A percentile compares a stretch with the other conserved stretches of the same genome.
Evolutionary conservation across 2,113 vertebrate genomes (phyloP).

Genomic region (Deroptyus accipitrinus): DNA sequence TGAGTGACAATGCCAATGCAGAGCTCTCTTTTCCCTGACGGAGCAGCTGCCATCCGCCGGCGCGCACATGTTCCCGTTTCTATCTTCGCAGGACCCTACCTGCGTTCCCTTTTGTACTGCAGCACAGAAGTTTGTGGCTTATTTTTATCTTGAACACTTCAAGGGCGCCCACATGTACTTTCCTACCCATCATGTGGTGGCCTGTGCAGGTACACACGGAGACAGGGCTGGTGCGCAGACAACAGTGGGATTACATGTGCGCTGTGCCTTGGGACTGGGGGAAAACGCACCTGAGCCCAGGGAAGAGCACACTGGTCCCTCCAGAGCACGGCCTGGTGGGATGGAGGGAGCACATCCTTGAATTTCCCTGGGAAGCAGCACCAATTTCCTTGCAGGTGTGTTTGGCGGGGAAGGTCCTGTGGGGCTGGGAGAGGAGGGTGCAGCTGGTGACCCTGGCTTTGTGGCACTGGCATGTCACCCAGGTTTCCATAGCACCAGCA

Average conservation of each 20-base stretch:
- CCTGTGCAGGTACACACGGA: fast-evolving
- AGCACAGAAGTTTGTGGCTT: background rate
- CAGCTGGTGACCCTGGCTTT: slow-evolving; percentile 35
- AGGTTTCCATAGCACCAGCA: slow-evolving; percentile 66
- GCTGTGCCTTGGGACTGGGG: background rate
- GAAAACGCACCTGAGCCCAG: background rate
- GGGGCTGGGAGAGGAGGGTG: background rate
- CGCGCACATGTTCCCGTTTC: fast-evolving
- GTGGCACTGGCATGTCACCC: slow-evolving; percentile 26
- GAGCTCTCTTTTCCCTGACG: background rate
- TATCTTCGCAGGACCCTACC: background rate
- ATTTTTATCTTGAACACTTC: background rate
- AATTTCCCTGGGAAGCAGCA: background rate
- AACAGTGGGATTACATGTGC: fast-evolving
- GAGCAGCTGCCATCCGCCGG: fast-evolving
- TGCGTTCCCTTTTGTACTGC: background rate
- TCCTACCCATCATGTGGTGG: background rate
- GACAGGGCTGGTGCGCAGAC: background rate
- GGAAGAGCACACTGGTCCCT: background rate
- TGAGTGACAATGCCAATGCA: fast-evolving
- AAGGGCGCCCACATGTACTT: background rate
- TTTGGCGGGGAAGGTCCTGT: background rate
- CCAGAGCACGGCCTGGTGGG: background rate
- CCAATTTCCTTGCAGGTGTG: background rate
- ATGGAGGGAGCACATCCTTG: background rate